These are phyloP conservation scores for Drosophila equinoxialis DNA, from an alignment of 1,140 invertebrate species.

Conservation along the genomic window DNA sequence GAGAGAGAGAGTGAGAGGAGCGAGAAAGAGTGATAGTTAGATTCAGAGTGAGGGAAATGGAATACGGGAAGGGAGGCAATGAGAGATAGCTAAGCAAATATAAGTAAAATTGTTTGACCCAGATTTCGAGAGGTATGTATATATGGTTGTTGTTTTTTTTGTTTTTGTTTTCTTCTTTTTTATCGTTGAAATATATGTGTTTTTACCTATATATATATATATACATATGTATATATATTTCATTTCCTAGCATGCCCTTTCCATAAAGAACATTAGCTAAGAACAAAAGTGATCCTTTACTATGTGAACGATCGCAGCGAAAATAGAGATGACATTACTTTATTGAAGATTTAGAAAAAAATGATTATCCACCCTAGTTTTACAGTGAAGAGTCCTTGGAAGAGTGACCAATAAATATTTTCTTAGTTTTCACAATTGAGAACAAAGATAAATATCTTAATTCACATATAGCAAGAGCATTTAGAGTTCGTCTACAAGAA, in stretches of 20 bases:
- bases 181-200: constrained; percentile 53
- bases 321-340: too few relatives aligned
- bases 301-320: background rate
- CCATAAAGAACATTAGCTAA: too few relatives aligned
- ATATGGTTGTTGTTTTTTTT: constrained; percentile 11
- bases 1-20: background rate
- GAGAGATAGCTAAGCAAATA: constrained; percentile 57
- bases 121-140: constrained; percentile 68
- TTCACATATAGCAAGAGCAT: constrained; percentile 1
- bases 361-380: too few relatives aligned
- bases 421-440: too few relatives aligned
- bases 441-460: too few relatives aligned
- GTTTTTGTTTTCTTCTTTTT: constrained; percentile 37
- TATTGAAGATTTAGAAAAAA: too few relatives aligned
- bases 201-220: constrained; percentile 30
- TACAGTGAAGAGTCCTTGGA: too few relatives aligned
- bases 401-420: too few relatives aligned
- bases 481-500: constrained; percentile 24
- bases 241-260: background rate
- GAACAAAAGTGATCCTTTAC: background rate
- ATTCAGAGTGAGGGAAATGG: background rate
- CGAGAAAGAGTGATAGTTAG: background rate
- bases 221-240: constrained; percentile 8
- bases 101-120: constrained; percentile 76
- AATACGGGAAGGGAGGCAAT: constrained; percentile 10